Conservation (phyloP, 2,888 invertebrate genomes). For the Nasonia oneida region DNA sequence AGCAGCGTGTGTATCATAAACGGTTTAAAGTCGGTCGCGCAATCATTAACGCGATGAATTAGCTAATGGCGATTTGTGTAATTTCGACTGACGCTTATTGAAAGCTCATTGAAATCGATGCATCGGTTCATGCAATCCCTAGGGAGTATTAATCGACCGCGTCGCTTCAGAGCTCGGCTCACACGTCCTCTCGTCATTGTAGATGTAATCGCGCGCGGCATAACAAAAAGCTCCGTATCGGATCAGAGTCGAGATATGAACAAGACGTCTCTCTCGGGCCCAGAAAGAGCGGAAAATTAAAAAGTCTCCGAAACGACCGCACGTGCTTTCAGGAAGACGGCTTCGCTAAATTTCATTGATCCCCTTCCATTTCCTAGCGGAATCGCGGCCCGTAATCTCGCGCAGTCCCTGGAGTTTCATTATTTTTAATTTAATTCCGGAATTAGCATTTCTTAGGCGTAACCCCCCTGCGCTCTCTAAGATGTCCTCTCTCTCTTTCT, state of each 20-base stretch:
- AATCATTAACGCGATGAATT: constrained; percentile 19
- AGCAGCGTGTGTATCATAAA: background rate
- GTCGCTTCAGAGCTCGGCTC: background rate
- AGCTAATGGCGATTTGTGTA: constrained; percentile 24
- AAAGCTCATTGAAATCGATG: constrained; percentile 28
- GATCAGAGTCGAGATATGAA: background rate
- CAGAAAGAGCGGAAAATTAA: constrained; percentile 2
- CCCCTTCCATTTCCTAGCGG: constrained; percentile 24
- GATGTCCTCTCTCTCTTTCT: constrained; percentile 10
- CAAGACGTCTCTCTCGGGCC: too few species aligned
- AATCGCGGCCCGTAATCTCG: constrained; percentile 40
- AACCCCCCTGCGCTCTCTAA: background rate
- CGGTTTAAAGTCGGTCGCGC: background rate
- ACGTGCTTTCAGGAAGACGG: background rate
- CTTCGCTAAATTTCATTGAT: constrained; percentile 36
- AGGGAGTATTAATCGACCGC: background rate
- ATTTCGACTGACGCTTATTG: constrained; percentile 8
- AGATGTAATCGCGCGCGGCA: background rate
- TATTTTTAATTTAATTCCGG: constrained; percentile 60
- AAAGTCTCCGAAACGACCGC: background rate
- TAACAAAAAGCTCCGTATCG: background rate
- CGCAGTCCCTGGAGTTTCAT: constrained; percentile 47
- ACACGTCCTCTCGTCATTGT: background rate
- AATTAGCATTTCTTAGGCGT: constrained; percentile 60
- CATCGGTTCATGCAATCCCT: background rate